These are phyloP conservation scores for Sciurus niger DNA, from an alignment of 2,113 vertebrate genomes.

Conservation along the genomic window DNA sequence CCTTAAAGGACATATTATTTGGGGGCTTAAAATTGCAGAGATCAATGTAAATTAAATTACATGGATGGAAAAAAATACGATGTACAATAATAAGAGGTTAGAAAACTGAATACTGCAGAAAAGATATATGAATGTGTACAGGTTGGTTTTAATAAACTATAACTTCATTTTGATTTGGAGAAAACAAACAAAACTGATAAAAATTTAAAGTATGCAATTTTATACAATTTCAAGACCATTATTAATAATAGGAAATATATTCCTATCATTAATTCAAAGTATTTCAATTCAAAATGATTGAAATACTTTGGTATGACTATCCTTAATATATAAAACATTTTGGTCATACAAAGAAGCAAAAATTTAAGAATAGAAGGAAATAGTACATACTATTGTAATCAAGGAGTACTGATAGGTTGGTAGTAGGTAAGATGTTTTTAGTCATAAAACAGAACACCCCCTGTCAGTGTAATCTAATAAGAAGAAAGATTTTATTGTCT, in stretches of 20 bases:
- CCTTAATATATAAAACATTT: constrained; percentile 35
- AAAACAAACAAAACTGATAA: background rate
- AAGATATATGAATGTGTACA: constrained; percentile 90
- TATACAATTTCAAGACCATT: background rate
- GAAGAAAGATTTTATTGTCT: background rate
- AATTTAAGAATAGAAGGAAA: constrained; percentile 52
- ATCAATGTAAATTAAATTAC: constrained; percentile 80
- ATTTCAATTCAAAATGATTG: background rate
- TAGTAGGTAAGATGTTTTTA: background rate
- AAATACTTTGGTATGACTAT: background rate
- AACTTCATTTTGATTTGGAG: constrained; percentile 7
- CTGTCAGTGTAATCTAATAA: background rate
- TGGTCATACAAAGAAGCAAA: background rate
- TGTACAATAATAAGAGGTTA: constrained; percentile 86
- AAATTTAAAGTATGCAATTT: constrained; percentile 56
- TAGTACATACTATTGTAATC: background rate
- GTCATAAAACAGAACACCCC: background rate
- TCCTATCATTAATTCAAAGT: too few relatives aligned
- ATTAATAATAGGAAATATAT: background rate
- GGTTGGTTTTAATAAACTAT: constrained; percentile 82
- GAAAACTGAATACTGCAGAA: constrained; percentile 87
- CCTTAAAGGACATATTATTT: constrained; percentile 68
- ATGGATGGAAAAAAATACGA: constrained; percentile 82
- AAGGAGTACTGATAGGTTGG: background rate
- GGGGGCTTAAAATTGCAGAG: constrained; percentile 65